Percentiles rank a stretch among this genome's conserved stretches.
Evolutionary conservation across 2,797 vertebrate genomes (phyloP).

Genomic region (Bovichtus diacanthus): DNA sequence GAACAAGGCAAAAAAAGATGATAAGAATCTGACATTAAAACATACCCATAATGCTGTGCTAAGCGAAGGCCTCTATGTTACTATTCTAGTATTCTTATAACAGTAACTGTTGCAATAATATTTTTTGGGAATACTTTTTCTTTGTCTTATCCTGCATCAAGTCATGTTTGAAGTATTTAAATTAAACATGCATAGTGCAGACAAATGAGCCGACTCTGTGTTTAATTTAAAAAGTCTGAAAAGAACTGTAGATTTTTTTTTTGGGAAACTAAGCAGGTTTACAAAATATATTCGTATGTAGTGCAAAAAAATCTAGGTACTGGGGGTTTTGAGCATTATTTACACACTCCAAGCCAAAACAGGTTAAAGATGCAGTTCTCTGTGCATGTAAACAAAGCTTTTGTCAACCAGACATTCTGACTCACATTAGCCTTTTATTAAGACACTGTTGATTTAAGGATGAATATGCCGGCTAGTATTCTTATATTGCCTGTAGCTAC

Average conservation of each 20-base stretch:
- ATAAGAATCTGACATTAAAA: background rate
- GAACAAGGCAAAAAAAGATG: background rate
- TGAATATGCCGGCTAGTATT: slow-evolving; percentile 45
- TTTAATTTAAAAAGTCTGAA: background rate
- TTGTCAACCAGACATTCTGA: slow-evolving; percentile 1
- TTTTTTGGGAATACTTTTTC: too few relatives aligned
- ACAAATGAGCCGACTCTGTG: background rate
- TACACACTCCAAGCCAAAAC: background rate
- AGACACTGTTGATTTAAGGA: slow-evolving; percentile 48
- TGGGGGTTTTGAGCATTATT: background rate
- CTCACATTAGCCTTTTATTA: slow-evolving; percentile 38
- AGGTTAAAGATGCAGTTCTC: background rate
- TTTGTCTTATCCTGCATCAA: background rate
- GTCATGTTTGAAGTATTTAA: background rate
- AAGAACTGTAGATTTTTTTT: background rate
- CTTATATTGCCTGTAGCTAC: slow-evolving; percentile 36
- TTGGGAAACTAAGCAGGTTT: background rate
- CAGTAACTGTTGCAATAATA: background rate
- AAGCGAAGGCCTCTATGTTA: background rate
- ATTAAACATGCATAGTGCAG: background rate
- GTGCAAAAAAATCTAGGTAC: background rate
- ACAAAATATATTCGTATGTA: background rate
- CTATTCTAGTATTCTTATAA: background rate
- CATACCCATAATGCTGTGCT: background rate
- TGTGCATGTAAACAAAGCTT: slow-evolving; percentile 31